phyloP scores from a whole-genome alignment of 1,140 invertebrate species.

The Phymorhynchus buccinoides region DNA sequence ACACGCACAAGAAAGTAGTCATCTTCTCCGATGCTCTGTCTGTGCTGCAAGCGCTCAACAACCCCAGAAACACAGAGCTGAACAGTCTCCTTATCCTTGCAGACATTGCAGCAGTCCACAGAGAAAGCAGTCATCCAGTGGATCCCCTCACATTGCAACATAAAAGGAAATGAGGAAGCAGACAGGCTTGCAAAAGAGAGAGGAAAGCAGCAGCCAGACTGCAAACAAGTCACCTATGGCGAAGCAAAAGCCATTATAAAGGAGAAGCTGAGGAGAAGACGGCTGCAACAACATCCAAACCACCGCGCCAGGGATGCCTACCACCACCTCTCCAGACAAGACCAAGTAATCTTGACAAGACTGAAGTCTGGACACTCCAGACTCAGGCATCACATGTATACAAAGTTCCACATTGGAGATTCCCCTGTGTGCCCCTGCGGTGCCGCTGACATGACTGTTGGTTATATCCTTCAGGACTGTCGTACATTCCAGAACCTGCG shows the following conservation, averaged over 20 bases:
- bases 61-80: not conserved
- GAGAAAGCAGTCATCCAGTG: not conserved
- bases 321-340: not conserved
- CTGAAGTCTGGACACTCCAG: not conserved
- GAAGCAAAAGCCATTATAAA: slow-evolving; percentile 3
- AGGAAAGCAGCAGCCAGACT: not conserved
- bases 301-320: not conserved
- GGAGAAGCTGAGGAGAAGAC: not conserved
- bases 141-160: slow-evolving; percentile 5
- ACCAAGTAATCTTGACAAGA: not conserved
- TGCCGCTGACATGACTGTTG: too few species aligned
- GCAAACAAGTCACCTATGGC: not conserved
- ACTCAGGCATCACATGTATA: not conserved
- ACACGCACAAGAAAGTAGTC: not conserved
- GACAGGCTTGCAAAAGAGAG: not conserved
- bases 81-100: not conserved
- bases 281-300: not conserved
- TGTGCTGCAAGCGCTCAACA: not conserved
- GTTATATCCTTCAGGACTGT: too few species aligned
- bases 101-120: not conserved
- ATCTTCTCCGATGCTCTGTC: not conserved
- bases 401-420: not conserved
- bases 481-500: too few species aligned
- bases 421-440: too few species aligned
- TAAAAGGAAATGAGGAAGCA: not conserved